Evolutionary conservation across 2,888 invertebrate genomes (phyloP).

Genomic region (Amblyjoppa fuscipennis): DNA sequence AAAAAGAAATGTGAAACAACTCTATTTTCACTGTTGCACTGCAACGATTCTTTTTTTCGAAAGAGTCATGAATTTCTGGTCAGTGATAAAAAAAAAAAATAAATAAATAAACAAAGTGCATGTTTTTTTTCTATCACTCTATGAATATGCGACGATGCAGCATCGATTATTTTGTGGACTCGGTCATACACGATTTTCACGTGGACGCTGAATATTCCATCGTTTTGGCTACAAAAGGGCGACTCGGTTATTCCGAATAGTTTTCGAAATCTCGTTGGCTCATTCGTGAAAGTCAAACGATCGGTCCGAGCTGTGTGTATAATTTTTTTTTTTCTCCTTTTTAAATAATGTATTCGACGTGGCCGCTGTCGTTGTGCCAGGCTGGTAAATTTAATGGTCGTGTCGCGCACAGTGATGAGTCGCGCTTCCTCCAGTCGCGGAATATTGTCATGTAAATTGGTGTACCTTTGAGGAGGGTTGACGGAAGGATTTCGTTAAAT

Average conservation of each 20-base stretch:
- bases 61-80: no score
- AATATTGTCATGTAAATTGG: slow-evolving; percentile 41
- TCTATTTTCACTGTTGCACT: no score
- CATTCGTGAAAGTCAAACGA: slow-evolving; percentile 28
- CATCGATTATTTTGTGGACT: slow-evolving; percentile 9
- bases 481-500: slow-evolving; percentile 16
- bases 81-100: no score
- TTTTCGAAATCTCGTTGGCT: slow-evolving; percentile 13
- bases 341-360: slow-evolving; percentile 1
- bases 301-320: neutral
- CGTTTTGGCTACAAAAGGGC: slow-evolving; percentile 4
- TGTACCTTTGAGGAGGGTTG: slow-evolving; percentile 8
- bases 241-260: neutral
- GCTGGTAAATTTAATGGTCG: slow-evolving; percentile 18
- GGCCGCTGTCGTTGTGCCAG: neutral
- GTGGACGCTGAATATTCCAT: slow-evolving; percentile 10
- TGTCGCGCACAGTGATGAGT: slow-evolving; percentile 22
- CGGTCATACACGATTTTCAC: slow-evolving; percentile 16
- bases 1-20: no score
- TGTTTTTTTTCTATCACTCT: neutral
- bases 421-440: slow-evolving; percentile 22
- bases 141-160: neutral
- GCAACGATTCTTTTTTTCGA: no score
- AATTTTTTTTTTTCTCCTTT: neutral
- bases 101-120: no score